Evolutionary conservation across 2,113 vertebrate genomes (phyloP), one percentile per base, ranked within the genome.

Genomic region (Serilophus lunatus): DNA sequence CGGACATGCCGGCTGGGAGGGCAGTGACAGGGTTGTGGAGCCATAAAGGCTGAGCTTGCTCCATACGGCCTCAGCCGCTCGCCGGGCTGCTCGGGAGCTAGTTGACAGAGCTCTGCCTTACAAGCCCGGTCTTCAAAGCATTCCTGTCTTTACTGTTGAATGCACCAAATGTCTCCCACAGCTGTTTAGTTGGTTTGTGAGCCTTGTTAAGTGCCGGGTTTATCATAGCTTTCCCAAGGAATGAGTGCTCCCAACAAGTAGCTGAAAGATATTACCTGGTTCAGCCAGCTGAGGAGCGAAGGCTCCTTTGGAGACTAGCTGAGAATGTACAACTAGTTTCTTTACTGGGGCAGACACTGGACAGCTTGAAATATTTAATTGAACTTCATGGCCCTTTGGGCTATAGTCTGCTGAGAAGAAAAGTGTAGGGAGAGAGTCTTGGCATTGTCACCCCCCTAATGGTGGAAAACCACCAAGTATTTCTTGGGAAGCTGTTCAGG

Each of bases 61-160:
- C 90, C 75, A 35, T 35, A 5, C 19, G 66, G 63, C 68, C 76
- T 49, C 50, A 13, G 86, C 86, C 24, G 26, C 80, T 89, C 7
- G 3, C 78, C 6, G 53, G 12, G 82, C 66, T 80, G 79, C 82
- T 95, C 79, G 28, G 1, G 79, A 86, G 92, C 65, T 42, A 50
- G 22, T 26, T 78, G 92, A 91, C 86, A 79, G 72, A 74, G 71
- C 69, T 92, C 64, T 86, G 93, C 93, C 90, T 95, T 71, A 84
- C 85, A 20, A 96, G 76, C 69, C 69, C 0, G 3, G 4, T 61
- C 95, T 97, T 96, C 95, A 96, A 97, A 97, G 95, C 95, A 97
- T 96, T 96, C 95, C 95, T 97, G 25, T 65, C 95, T 97, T 96
- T 97, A 94, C 92, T 97, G 86, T 95, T 20, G 14, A 93, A 68